phyloP scores from a whole-genome alignment of 2,113 vertebrate genomes.

The Oreamnos americanus region DNA sequence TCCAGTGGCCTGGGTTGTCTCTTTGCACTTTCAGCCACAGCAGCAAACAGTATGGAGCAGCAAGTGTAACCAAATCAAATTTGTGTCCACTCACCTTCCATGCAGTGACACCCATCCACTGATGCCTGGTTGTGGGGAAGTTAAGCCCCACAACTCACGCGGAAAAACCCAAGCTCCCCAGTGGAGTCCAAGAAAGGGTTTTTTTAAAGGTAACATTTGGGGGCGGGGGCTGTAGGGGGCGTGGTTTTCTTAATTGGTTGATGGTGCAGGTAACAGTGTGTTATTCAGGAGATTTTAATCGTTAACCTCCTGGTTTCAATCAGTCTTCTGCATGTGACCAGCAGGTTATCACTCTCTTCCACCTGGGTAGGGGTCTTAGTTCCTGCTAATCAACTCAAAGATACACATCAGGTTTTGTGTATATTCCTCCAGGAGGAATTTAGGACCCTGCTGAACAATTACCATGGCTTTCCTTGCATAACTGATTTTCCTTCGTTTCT shows the following conservation, averaged over 20 bases:
- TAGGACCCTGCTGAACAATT: background rate
- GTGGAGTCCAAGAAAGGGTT: background rate
- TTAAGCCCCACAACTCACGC: rapidly evolving
- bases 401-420: background rate
- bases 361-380: background rate
- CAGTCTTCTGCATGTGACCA: background rate
- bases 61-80: background rate
- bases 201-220: background rate
- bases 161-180: too few species aligned
- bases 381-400: background rate
- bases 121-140: background rate
- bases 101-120: too few species aligned
- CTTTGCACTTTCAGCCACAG: background rate
- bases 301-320: background rate
- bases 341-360: background rate
- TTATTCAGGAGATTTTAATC: background rate
- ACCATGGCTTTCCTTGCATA: background rate
- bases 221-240: background rate
- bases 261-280: background rate
- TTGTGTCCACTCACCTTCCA: background rate
- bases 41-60: background rate
- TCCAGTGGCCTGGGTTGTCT: background rate
- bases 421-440: background rate
- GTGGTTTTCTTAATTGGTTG: background rate
- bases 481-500: background rate